Evolutionary conservation across 2,888 invertebrate species (phyloP).

Genomic region (Micropterix aruncella): DNA sequence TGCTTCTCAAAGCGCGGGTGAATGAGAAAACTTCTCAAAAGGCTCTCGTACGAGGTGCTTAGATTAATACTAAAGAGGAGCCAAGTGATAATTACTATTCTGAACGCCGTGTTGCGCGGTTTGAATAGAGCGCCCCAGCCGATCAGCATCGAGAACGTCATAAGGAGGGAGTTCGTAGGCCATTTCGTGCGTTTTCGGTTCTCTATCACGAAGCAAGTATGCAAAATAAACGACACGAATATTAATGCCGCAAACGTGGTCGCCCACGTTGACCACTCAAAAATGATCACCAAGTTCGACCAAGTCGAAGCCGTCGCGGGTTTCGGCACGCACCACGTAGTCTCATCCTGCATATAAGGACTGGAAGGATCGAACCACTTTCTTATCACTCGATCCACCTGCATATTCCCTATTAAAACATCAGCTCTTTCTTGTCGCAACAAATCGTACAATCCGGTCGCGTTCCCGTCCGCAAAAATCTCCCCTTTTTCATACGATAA

Average conservation of each 20-base stretch:
- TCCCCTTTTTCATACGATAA: conserved; percentile 29
- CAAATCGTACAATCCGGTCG: conserved; percentile 25
- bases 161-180: conserved; percentile 32
- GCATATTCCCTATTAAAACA: conserved; percentile 32
- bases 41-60: conserved; percentile 35
- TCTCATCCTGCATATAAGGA: conserved; percentile 35
- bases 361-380: conserved; percentile 33
- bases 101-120: conserved; percentile 27
- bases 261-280: conserved; percentile 33
- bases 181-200: conserved; percentile 24
- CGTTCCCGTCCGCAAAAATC: conserved; percentile 23
- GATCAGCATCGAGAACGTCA: conserved; percentile 32
- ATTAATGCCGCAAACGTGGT: conserved; percentile 25
- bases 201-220: conserved; percentile 26
- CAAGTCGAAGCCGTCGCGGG: conserved; percentile 30
- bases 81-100: conserved; percentile 32
- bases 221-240: conserved; percentile 26
- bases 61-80: conserved; percentile 35
- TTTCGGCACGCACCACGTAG: conserved; percentile 33
- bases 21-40: conserved; percentile 36
- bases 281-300: conserved; percentile 33
- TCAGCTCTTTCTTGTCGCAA: conserved; percentile 25
- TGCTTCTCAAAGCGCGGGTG: conserved; percentile 37
- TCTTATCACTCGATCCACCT: conserved; percentile 28
- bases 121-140: conserved; percentile 31